phyloP scores from a whole-genome alignment of 2,797 vertebrate genomes.

The Premnoplex brunnescens region DNA sequence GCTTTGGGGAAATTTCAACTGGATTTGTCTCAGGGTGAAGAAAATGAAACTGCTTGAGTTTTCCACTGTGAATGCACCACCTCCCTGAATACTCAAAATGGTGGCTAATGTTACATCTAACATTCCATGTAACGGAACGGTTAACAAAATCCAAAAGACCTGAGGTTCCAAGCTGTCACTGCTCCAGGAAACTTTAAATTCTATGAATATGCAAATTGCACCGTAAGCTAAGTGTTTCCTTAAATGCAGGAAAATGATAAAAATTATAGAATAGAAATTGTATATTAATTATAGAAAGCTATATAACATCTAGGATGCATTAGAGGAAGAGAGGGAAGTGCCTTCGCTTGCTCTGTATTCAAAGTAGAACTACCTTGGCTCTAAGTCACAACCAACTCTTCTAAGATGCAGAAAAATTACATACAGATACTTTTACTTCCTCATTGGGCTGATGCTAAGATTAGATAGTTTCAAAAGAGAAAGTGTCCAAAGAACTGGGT shows the following conservation, averaged over 20 bases:
- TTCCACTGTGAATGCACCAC: background rate
- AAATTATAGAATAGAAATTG: background rate
- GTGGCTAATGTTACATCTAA: background rate
- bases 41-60: background rate
- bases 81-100: background rate
- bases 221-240: fast-evolving
- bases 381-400: background rate
- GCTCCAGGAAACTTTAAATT: background rate
- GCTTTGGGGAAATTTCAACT: background rate
- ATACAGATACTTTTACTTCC: background rate
- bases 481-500: background rate
- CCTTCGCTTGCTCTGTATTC: background rate
- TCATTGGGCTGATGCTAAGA: background rate
- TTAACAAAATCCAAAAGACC: background rate
- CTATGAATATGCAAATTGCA: background rate
- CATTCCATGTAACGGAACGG: background rate
- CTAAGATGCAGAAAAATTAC: background rate
- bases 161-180: background rate
- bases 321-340: background rate
- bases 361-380: background rate
- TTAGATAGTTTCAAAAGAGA: background rate
- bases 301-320: background rate
- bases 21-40: background rate
- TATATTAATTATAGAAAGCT: background rate
- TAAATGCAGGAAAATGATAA: background rate